A percentile compares a stretch with the other conserved stretches of the same genome.
phyloP scores from a whole-genome alignment of 2,113 vertebrate genomes.

The Acinonyx jubatus region DNA sequence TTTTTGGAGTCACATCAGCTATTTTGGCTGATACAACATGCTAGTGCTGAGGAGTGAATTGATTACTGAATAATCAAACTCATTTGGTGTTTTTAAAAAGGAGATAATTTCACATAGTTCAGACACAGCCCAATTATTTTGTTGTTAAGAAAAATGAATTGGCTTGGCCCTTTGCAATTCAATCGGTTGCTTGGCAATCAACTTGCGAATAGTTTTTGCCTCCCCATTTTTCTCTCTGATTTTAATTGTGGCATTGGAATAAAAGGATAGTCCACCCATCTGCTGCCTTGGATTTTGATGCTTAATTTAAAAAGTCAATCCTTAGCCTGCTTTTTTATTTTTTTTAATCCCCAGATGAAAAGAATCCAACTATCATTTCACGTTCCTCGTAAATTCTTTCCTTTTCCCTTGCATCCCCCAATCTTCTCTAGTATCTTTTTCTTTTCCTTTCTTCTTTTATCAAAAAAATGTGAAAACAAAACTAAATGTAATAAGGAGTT shows the following conservation, averaged over 20 bases:
- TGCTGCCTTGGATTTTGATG: constrained; percentile 34
- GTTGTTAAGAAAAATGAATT: constrained; percentile 61
- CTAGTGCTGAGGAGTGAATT: neutral
- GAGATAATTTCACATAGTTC: constrained; percentile 64
- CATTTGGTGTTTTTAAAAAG: constrained; percentile 62
- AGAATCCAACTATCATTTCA: constrained; percentile 37
- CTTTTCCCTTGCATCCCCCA: neutral
- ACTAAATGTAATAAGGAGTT: neutral
- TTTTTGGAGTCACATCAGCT: constrained; percentile 13
- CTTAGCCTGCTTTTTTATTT: neutral
- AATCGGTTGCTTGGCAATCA: constrained; percentile 68
- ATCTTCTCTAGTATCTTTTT: neutral
- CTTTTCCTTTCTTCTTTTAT: neutral
- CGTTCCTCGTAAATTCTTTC: neutral
- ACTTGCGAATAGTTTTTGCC: constrained; percentile 57
- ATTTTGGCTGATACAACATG: neutral
- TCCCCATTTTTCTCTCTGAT: constrained; percentile 75
- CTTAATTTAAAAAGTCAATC: constrained; percentile 70
- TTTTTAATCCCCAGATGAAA: constrained; percentile 16
- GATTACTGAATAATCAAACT: constrained; percentile 61
- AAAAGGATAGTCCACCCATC: constrained; percentile 79
- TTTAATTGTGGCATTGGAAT: constrained; percentile 81
- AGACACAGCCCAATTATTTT: constrained; percentile 66
- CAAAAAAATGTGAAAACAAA: neutral
- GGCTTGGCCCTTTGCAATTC: constrained; percentile 61